These are phyloP conservation scores for Axis porcinus DNA, from an alignment of 2,113 vertebrate genomes.

Conservation along the genomic window DNA sequence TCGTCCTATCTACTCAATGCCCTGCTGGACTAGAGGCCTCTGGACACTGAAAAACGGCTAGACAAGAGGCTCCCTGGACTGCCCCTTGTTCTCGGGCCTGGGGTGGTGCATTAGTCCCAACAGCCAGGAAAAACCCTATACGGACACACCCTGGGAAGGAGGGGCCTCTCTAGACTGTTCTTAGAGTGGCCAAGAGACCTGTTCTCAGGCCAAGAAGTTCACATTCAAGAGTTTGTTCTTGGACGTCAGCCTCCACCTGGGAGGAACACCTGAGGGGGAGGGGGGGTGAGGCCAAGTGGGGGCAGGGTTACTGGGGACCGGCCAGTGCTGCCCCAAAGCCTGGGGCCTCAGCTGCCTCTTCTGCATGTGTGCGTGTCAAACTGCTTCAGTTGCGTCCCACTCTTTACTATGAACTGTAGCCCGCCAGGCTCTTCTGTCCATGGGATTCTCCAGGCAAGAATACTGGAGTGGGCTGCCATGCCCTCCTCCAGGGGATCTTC, in stretches of 20 bases:
- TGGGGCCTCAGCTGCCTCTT: neutral
- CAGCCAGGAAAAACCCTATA: neutral
- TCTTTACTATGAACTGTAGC: neutral
- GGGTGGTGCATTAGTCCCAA: neutral
- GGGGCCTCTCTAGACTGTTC: neutral
- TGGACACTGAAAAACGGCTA: neutral
- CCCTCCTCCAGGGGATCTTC: neutral
- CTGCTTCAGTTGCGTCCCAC: neutral
- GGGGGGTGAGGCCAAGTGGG: neutral
- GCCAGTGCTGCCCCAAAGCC: fast-evolving
- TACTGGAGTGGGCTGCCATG: neutral
- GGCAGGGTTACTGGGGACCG: fast-evolving
- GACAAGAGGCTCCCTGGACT: fast-evolving
- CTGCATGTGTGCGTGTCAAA: neutral
- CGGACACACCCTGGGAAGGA: neutral
- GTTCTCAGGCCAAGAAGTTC: neutral
- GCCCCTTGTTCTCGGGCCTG: neutral
- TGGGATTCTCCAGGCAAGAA: neutral
- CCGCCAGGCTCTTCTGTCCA: neutral
- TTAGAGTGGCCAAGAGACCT: neutral
- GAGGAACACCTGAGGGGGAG: neutral
- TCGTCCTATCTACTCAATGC: neutral
- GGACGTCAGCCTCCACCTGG: neutral
- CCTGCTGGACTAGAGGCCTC: neutral
- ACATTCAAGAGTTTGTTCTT: neutral